These are phyloP conservation scores for pig (Sus scrofa) DNA, from an alignment of 2,113 vertebrate species.

Conservation along the genomic window DNA sequence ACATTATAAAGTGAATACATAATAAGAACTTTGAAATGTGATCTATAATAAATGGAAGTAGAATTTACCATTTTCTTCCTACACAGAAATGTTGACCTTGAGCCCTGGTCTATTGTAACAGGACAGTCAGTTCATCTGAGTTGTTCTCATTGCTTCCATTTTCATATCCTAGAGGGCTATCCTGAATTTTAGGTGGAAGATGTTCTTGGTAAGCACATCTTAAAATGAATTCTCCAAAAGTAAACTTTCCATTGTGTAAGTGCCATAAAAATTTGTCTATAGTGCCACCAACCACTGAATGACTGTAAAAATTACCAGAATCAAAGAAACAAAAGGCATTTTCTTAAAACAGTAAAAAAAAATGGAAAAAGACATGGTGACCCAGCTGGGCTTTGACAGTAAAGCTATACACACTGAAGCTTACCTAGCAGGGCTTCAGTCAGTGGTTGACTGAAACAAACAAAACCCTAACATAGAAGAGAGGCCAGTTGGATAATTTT, in stretches of 20 bases:
- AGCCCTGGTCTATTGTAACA: not conserved
- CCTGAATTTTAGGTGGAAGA: not conserved
- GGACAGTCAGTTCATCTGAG: not conserved
- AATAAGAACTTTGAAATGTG: not conserved
- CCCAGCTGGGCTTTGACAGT: not conserved
- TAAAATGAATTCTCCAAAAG: not conserved
- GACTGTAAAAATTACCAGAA: not conserved
- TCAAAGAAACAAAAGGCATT: not conserved
- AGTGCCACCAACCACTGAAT: not conserved
- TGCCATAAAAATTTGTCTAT: not conserved
- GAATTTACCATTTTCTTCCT: not conserved
- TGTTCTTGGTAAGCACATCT: not conserved
- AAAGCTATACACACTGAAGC: not conserved
- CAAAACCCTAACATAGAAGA: not conserved
- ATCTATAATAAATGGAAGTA: not conserved
- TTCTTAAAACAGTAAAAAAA: not conserved
- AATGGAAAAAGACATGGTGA: not conserved
- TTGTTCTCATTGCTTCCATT: not conserved
- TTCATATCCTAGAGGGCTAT: not conserved
- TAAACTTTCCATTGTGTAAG: not conserved
- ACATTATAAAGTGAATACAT: not conserved
- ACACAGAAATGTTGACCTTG: accelerated
- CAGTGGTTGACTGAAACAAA: not conserved
- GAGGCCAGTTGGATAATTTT: not conserved
- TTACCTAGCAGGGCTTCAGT: not conserved